A percentile compares a stretch with the other conserved stretches of the same genome.
Evolutionary conservation across 1,140 invertebrate genomes (phyloP).

Genomic region (Drosophila kepulauana): DNA sequence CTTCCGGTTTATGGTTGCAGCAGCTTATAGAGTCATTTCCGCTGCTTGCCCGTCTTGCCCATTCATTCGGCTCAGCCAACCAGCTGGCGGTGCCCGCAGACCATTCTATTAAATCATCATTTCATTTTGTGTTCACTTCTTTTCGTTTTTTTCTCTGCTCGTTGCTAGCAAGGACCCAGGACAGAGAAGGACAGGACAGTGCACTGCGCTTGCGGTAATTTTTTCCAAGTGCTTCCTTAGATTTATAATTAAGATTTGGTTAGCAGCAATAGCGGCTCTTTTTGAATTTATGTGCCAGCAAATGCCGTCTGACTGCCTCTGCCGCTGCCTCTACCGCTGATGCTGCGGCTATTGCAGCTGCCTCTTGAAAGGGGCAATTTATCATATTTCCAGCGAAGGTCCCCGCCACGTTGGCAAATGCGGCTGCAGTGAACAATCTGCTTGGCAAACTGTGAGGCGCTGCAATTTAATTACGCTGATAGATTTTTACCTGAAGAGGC

Average conservation of each 20-base stretch:
- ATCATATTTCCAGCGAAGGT: constrained; percentile 70
- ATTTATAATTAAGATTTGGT: constrained; percentile 84
- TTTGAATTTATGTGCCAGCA: constrained; percentile 64
- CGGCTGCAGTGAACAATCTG: constrained; percentile 16
- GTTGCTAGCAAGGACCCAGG: constrained; percentile 8
- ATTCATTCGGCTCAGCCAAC: constrained; percentile 77
- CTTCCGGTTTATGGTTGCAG: constrained; percentile 83
- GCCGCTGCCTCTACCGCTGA: constrained; percentile 16
- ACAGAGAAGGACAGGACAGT: constrained; percentile 11
- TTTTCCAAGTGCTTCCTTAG: constrained; percentile 82
- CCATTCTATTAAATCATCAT: constrained; percentile 84
- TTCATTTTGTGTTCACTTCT: constrained; percentile 57
- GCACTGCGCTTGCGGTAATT: constrained; percentile 74
- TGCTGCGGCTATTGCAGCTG: constrained; percentile 37
- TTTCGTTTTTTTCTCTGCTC: constrained; percentile 7
- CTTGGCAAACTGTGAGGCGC: constrained; percentile 46
- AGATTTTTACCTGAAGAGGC: constrained; percentile 42
- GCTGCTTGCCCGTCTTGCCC: constrained; percentile 49
- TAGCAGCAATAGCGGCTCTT: constrained; percentile 73
- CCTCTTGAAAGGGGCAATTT: constrained; percentile 65
- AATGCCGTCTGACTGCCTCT: constrained; percentile 39
- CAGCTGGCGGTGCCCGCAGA: constrained; percentile 81
- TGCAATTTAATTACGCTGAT: constrained; percentile 71
- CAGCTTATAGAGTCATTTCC: constrained; percentile 83
- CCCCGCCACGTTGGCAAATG: constrained; percentile 46